These are phyloP conservation scores for Autographa gamma DNA, from an alignment of 2,888 invertebrate genomes.

Conservation along the genomic window DNA sequence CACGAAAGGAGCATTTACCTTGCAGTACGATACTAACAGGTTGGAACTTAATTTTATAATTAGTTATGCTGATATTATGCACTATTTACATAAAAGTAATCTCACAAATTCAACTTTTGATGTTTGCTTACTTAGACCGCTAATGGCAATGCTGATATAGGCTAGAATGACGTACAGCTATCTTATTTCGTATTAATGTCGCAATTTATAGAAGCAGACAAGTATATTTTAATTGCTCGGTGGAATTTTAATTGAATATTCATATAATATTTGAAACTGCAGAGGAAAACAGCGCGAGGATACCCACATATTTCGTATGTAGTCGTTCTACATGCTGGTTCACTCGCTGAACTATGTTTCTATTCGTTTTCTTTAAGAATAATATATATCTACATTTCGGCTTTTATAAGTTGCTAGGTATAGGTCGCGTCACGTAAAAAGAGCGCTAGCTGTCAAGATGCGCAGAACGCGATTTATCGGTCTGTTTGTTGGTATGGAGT, in stretches of 20 bases:
- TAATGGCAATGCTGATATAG: background rate
- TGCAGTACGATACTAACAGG: background rate
- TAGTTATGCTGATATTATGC: background rate
- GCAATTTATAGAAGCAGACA: conserved; percentile 14
- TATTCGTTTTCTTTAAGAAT: too few species aligned
- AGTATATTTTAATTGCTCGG: conserved; percentile 23
- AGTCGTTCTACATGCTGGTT: background rate
- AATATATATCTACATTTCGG: too few species aligned
- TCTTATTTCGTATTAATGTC: conserved; percentile 14
- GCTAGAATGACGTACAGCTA: background rate
- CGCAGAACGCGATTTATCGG: too few species aligned
- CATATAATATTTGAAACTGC: conserved; percentile 13
- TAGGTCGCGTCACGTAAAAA: too few species aligned
- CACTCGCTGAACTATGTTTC: too few species aligned
- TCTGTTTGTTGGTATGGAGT: too few species aligned
- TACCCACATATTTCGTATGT: conserved; percentile 16
- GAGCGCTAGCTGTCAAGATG: too few species aligned
- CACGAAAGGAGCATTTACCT: too few species aligned
- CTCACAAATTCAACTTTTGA: background rate
- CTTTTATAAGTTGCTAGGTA: too few species aligned
- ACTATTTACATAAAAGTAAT: background rate
- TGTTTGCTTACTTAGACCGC: background rate
- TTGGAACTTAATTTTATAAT: background rate
- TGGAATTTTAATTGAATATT: conserved; percentile 41
- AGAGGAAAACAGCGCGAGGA: background rate